Evolutionary conservation across 2,113 vertebrate species (phyloP).

Genomic region (Paratilapia polleni): DNA sequence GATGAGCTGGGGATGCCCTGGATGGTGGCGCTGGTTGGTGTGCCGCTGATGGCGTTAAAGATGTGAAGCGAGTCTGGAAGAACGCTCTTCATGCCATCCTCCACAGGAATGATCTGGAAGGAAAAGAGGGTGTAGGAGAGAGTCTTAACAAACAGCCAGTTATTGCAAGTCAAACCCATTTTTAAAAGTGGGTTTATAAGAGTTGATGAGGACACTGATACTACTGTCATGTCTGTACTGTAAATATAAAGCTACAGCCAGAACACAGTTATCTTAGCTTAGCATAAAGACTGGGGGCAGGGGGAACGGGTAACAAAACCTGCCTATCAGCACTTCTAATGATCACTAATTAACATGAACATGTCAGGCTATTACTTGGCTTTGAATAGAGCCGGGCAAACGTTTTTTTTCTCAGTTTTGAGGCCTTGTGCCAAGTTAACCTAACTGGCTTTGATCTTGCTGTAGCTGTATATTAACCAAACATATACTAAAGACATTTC

Average conservation of each 20-base stretch:
- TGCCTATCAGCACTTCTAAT: neutral
- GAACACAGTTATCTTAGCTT: neutral
- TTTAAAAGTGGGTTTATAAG: neutral
- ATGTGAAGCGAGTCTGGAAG: slow-evolving; percentile 95
- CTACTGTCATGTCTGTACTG: neutral
- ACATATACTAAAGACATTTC: neutral
- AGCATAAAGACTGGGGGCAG: no score
- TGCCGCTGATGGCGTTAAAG: slow-evolving; percentile 98
- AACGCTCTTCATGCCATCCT: slow-evolving; percentile 89
- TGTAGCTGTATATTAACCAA: neutral
- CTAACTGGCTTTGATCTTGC: neutral
- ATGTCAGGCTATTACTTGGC: neutral
- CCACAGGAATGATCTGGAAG: slow-evolving; percentile 88
- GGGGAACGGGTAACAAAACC: neutral
- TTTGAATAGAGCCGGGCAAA: neutral
- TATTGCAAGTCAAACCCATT: neutral
- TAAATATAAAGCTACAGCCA: neutral
- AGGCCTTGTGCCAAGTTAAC: neutral
- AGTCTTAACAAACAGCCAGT: neutral
- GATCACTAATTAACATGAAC: neutral
- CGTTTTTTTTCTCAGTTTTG: neutral
- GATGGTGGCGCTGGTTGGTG: slow-evolving; percentile 91
- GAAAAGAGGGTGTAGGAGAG: slow-evolving; percentile 11
- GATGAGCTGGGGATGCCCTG: slow-evolving; percentile 95
- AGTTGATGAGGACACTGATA: neutral